These are phyloP conservation scores for Craniophora ligustri DNA, from an alignment of 2,888 invertebrate genomes.

Conservation along the genomic window DNA sequence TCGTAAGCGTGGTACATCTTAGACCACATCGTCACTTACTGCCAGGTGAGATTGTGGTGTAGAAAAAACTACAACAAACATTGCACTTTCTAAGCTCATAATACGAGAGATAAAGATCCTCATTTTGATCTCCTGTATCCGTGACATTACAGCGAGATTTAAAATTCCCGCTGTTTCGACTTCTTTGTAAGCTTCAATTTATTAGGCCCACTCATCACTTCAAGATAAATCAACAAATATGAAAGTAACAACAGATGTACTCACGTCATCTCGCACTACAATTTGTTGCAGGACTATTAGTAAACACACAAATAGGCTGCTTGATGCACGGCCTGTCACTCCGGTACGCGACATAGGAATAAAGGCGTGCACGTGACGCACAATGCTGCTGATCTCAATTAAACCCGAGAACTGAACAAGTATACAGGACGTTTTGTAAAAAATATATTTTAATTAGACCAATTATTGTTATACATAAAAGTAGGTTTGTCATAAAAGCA, in stretches of 20 bases:
- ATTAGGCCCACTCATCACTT: no score
- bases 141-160: not conserved
- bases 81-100: not conserved
- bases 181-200: no score
- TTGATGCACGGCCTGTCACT: constrained; percentile 41
- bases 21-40: no score
- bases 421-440: constrained; percentile 24
- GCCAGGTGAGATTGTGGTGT: no score
- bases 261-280: constrained; percentile 34
- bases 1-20: no score
- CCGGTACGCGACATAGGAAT: constrained; percentile 45
- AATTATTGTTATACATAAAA: no score
- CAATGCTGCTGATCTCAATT: constrained; percentile 26
- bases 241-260: constrained; percentile 6
- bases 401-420: constrained; percentile 39
- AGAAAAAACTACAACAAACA: not conserved
- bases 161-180: not conserved
- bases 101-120: not conserved
- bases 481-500: constrained; percentile 24
- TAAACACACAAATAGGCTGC: constrained; percentile 20
- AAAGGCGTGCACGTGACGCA: constrained; percentile 50
- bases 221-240: no score
- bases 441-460: no score
- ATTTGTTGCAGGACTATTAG: constrained; percentile 14
- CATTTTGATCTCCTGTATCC: not conserved